phyloP scores from a whole-genome alignment of 2,113 vertebrate species.

The Mustela lutreola region DNA sequence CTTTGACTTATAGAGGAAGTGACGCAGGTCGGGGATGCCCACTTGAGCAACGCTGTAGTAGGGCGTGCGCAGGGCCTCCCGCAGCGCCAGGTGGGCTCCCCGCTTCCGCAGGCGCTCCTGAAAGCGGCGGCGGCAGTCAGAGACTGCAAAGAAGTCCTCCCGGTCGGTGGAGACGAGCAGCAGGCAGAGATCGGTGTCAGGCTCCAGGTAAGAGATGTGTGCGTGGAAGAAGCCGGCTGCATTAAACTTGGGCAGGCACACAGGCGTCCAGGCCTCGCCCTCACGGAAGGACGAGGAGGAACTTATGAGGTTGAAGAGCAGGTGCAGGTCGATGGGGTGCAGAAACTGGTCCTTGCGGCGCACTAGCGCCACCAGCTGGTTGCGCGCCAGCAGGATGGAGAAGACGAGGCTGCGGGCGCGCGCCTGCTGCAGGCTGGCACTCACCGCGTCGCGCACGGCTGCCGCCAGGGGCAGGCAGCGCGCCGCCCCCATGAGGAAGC shows the following conservation, averaged over 20 bases:
- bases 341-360: slow-evolving; percentile 97
- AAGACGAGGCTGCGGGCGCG: slow-evolving; percentile 96
- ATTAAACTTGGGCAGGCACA: slow-evolving; percentile 98
- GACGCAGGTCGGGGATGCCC: slow-evolving; percentile 95
- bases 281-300: slow-evolving; percentile 97
- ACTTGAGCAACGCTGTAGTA: slow-evolving; percentile 94
- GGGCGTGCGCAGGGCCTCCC: slow-evolving; percentile 92
- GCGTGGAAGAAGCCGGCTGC: slow-evolving; percentile 96
- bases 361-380: slow-evolving; percentile 95
- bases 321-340: slow-evolving; percentile 97
- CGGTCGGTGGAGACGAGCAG: slow-evolving; percentile 96
- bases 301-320: slow-evolving; percentile 97
- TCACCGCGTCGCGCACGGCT: slow-evolving; percentile 91
- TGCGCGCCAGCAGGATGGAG: slow-evolving; percentile 95
- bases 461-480: slow-evolving; percentile 94
- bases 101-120: slow-evolving; percentile 95
- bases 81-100: slow-evolving; percentile 90
- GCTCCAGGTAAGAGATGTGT: slow-evolving; percentile 97
- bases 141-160: slow-evolving; percentile 97
- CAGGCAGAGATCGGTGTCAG: slow-evolving; percentile 94
- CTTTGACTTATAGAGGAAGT: slow-evolving; percentile 99
- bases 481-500: slow-evolving; percentile 95
- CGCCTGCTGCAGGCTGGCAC: slow-evolving; percentile 95
- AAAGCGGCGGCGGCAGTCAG: slow-evolving; percentile 95
- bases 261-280: slow-evolving; percentile 98